Percentiles rank a stretch among this genome's conserved stretches.
phyloP scores from a whole-genome alignment of 2,797 vertebrate species.

The Poecilia picta region DNA sequence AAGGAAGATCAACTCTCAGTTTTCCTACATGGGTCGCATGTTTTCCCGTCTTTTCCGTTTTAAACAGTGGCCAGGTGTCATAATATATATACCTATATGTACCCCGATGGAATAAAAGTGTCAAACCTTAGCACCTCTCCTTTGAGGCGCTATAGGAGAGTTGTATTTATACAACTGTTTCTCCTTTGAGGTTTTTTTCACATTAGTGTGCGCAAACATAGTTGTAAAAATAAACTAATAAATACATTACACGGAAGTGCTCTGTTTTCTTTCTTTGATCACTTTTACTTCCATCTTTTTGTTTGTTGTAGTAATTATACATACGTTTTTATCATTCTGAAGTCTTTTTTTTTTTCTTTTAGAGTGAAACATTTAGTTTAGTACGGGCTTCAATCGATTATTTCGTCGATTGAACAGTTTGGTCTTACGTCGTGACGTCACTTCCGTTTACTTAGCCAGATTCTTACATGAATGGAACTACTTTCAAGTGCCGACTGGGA shows the following conservation, averaged over 20 bases:
- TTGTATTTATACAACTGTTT: background rate
- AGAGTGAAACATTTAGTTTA: background rate
- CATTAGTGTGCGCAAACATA: background rate
- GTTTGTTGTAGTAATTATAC: too few species aligned
- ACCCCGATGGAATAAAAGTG: background rate
- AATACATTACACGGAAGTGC: background rate
- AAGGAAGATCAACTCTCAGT: background rate
- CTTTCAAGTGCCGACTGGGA: rapidly evolving
- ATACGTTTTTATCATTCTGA: background rate
- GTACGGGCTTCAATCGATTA: background rate
- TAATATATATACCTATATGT: background rate
- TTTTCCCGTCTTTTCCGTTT: background rate
- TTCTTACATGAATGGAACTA: background rate
- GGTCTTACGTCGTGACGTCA: slow-evolving; percentile 8
- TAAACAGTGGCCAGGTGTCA: background rate
- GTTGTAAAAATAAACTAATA: background rate
- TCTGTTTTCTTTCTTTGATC: background rate
- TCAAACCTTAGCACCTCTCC: background rate
- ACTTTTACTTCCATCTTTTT: background rate
- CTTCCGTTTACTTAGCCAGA: slow-evolving; percentile 1
- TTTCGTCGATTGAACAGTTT: slow-evolving; percentile 12
- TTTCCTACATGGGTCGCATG: background rate
- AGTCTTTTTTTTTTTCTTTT: background rate
- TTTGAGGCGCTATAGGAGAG: too few species aligned
- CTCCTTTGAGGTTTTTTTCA: background rate